These are phyloP conservation scores for Strigamia crassipes DNA, from an alignment of 2,888 invertebrate species.

Conservation along the genomic window DNA sequence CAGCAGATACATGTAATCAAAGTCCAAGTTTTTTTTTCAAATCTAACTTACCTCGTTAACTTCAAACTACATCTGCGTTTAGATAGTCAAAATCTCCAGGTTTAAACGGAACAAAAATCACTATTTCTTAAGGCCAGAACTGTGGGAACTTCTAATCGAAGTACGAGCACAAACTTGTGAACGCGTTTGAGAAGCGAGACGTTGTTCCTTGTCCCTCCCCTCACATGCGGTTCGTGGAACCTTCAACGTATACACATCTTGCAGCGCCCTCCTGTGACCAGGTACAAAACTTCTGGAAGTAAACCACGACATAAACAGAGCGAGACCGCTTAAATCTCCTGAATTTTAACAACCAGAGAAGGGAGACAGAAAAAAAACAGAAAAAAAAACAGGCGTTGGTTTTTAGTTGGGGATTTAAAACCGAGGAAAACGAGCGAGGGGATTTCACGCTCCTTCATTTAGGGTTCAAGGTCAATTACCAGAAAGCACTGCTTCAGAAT, in stretches of 20 bases:
- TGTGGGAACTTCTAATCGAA: not conserved
- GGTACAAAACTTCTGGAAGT: not conserved
- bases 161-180: slow-evolving; percentile 24
- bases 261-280: slow-evolving; percentile 32
- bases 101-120: not conserved
- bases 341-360: not conserved
- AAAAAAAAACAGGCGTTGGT: not conserved
- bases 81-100: not conserved
- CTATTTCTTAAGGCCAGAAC: not conserved
- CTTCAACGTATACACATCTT: not conserved
- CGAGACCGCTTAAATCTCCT: not conserved
- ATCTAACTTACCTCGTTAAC: not conserved
- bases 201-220: slow-evolving; percentile 34
- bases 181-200: slow-evolving; percentile 24
- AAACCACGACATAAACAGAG: slow-evolving; percentile 29
- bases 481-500: not conserved
- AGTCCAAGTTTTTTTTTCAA: not conserved
- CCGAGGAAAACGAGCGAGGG: not conserved
- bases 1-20: not conserved
- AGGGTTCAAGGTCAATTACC: slow-evolving; percentile 29
- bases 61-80: not conserved
- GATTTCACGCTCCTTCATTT: not conserved
- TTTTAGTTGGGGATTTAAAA: slow-evolving; percentile 1
- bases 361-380: no score
- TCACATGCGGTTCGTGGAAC: slow-evolving; percentile 18